Conservation (phyloP, 2,888 invertebrate species). For the Acrobasis repandana region DNA sequence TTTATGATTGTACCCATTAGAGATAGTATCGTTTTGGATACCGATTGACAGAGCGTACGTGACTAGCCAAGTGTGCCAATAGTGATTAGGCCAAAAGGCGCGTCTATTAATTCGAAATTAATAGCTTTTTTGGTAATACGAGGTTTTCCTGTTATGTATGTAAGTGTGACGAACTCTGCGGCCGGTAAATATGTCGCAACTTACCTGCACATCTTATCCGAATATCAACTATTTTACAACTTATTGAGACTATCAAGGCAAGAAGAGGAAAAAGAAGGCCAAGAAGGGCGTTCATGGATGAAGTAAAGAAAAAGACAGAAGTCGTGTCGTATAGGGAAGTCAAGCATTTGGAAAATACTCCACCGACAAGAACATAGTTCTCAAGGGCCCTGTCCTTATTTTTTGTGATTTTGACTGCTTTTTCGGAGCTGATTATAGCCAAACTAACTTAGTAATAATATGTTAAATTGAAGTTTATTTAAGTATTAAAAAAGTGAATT, state of each 20-base stretch:
- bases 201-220: neutral
- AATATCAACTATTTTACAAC: neutral
- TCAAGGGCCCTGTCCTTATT: too few relatives aligned
- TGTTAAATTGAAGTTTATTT: too few relatives aligned
- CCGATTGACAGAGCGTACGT: slow-evolving; percentile 61
- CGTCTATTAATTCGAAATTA: slow-evolving; percentile 57
- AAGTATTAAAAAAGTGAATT: too few relatives aligned
- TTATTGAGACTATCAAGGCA: neutral
- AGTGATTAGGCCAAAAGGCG: slow-evolving; percentile 46
- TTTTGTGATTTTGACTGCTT: too few relatives aligned
- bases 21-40: slow-evolving; percentile 47
- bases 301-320: too few relatives aligned
- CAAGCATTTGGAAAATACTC: too few relatives aligned
- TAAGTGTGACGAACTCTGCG: neutral
- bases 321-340: too few relatives aligned
- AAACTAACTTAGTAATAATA: too few relatives aligned
- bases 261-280: too few relatives aligned
- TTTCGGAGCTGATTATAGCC: too few relatives aligned
- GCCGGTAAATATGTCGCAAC: slow-evolving; percentile 17
- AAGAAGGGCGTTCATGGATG: too few relatives aligned
- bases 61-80: slow-evolving; percentile 67
- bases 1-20: slow-evolving; percentile 61
- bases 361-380: too few relatives aligned
- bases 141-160: slow-evolving; percentile 57
- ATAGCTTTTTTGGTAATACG: slow-evolving; percentile 48